Evolutionary conservation across 2,888 invertebrate species (phyloP), one percentile per base, ranked within the genome.

Genomic region (Ornithoptera alexandrae): DNA sequence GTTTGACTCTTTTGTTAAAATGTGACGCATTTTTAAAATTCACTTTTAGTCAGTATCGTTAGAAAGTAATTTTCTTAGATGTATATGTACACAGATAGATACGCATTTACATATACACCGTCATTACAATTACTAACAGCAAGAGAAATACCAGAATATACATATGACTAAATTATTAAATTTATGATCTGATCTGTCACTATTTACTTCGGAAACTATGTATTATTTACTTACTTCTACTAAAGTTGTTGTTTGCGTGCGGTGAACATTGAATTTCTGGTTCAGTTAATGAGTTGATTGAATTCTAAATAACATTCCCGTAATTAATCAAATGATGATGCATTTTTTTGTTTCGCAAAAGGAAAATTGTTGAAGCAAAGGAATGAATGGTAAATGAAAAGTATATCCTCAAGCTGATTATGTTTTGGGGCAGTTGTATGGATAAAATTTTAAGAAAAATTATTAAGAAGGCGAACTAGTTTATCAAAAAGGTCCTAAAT

Each of bases 271-370:
- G 15, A 50, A 17, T 17, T 15, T 50, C 50, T 50, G 50, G 17
- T 50, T 50, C 50, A 50, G 50, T 58, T 15, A 46, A 46, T 46
- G 46, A 64, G 53, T 53, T 64, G 64, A 30, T 39, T 53, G 64
- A 64, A 56, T 53, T 64, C 53, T 56, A 56, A 56, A 56, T 56
- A 56, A 56, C 53, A 56, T 56, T 20, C 64, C 64, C 57, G 53
- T 64, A 56, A 56, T 56, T 64, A 53, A 56, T 56, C 56, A 64
- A 56, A 50, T 50, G 50, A 50, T 50, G 50, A 50, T 50, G 50
- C 50, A 17, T 50, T 50, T 50, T 50, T 50, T 50, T 15, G 15
- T 50, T 50, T 15, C 2, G 3, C 18, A 50, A 5, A 50, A 50
- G 50, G 4, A 50, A 50, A 50, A 50, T 15, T 17, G 50, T 12